phyloP scores from a whole-genome alignment of 64 coral and sea anemone species.

The Stichodactyla helianthus region DNA sequence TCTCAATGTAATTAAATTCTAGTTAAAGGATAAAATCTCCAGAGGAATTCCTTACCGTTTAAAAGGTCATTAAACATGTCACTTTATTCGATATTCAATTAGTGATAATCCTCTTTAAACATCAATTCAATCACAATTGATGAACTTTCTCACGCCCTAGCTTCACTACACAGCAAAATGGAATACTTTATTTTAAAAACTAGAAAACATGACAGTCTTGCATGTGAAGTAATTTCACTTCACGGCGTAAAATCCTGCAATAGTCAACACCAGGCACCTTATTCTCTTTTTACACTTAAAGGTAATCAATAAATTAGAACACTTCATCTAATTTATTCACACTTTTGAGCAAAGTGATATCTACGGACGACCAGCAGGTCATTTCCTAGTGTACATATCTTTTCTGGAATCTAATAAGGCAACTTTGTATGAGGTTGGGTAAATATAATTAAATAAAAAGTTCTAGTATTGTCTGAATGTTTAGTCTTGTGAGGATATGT shows the following conservation, averaged over 20 bases:
- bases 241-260: neutral
- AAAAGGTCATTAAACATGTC: constrained; percentile 2
- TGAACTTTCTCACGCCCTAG: constrained; percentile 3
- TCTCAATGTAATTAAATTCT: neutral
- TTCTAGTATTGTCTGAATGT: neutral
- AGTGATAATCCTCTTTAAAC: constrained; percentile 5
- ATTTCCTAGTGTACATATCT: neutral
- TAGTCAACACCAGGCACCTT: neutral
- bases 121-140: neutral
- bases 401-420: neutral
- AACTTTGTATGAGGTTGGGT: neutral
- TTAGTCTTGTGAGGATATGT: neutral
- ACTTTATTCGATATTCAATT: neutral
- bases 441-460: neutral
- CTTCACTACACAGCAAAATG: neutral
- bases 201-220: neutral
- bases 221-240: neutral
- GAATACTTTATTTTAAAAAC: neutral
- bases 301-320: neutral
- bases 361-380: neutral
- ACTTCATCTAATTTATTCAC: neutral
- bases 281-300: neutral
- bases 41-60: neutral
- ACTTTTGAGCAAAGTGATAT: neutral
- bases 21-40: neutral